Conservation (phyloP, 1,140 invertebrate genomes). For the Lasioglossum albipes region DNA sequence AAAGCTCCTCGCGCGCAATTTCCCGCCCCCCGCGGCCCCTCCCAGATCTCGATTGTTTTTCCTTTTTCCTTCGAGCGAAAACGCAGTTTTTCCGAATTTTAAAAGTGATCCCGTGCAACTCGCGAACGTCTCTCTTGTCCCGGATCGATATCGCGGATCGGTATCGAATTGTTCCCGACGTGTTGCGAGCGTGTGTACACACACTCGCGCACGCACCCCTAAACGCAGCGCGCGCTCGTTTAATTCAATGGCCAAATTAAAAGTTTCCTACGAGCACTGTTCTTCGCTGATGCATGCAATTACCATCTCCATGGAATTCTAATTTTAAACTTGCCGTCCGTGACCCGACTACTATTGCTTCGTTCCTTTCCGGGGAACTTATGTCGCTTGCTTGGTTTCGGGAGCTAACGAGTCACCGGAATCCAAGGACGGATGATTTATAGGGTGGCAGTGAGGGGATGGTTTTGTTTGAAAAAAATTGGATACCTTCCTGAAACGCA, state of each 20-base stretch:
- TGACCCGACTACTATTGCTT: background rate
- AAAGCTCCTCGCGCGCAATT: constrained; percentile 28
- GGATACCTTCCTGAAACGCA: too few species aligned
- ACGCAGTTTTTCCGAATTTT: background rate
- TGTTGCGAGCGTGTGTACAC: background rate
- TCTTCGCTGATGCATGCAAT: constrained; percentile 54
- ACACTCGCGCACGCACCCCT: too few species aligned
- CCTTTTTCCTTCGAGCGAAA: background rate
- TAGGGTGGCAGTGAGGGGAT: too few species aligned
- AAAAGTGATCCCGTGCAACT: background rate
- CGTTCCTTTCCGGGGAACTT: background rate
- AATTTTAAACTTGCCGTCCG: constrained; percentile 24
- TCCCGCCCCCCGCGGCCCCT: background rate
- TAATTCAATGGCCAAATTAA: constrained; percentile 61
- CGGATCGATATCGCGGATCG: background rate
- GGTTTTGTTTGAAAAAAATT: too few species aligned
- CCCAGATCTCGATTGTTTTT: too few species aligned
- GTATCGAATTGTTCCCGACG: too few species aligned
- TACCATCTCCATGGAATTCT: constrained; percentile 41
- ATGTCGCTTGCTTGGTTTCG: background rate
- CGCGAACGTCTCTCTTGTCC: constrained; percentile 18
- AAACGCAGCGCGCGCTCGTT: constrained; percentile 43
- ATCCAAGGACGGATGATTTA: too few species aligned
- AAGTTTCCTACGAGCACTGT: constrained; percentile 54
- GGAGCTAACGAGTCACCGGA: too few species aligned